A percentile compares a stretch with the other conserved stretches of the same genome.
Conservation (phyloP, 2,888 invertebrate species). For the Ichneumoninae sp. region DNA sequence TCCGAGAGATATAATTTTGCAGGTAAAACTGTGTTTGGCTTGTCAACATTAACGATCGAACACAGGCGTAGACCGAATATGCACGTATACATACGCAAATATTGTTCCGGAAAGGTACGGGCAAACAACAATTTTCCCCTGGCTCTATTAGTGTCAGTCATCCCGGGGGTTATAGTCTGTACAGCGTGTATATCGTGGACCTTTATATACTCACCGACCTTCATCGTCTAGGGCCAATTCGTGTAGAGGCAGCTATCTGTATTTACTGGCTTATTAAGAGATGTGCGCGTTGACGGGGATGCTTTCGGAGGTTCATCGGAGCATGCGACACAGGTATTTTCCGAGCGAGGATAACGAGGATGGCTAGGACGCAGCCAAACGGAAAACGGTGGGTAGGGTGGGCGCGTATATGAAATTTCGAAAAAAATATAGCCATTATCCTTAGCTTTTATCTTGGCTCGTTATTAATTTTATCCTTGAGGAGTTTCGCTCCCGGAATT, state of each 20-base stretch:
- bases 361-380: background rate
- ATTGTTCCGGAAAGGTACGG: background rate
- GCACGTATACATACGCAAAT: background rate
- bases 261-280: constrained; percentile 7
- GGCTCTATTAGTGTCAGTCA: background rate
- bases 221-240: background rate
- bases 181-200: background rate
- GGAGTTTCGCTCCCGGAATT: background rate
- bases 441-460: background rate
- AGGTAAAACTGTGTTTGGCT: background rate
- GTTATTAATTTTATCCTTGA: background rate
- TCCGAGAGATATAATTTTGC: background rate
- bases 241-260: background rate
- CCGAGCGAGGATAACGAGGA: constrained; percentile 21
- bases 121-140: background rate
- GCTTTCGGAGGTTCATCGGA: constrained; percentile 72
- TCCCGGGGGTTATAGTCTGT: background rate
- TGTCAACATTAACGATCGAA: background rate
- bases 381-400: background rate
- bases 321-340: constrained; percentile 12
- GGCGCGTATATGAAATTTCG: background rate
- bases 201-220: background rate
- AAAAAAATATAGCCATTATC: background rate
- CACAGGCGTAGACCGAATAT: background rate
- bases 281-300: background rate